Base-by-base conservation (phyloP, 2,888 invertebrate species). In the Tachina lurida region DNA sequence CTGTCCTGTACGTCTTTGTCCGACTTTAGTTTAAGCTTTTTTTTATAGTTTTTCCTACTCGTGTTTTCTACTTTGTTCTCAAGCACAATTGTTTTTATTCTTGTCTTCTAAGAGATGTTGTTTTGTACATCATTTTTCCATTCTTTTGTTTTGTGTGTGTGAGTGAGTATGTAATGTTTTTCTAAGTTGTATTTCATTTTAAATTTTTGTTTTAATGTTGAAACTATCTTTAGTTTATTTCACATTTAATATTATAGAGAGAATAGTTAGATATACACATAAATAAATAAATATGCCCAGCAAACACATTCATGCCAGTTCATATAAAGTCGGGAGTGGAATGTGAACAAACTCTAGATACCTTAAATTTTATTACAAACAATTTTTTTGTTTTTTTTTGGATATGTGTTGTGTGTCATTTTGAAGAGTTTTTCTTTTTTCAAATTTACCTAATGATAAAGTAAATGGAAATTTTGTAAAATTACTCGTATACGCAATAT, bases 221-320 rank as follows among this genome's bases (percentile, higher is more conserved):
- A 47, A 87, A 87, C 56, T 71, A 87, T 83, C 86, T 88, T 88
- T 88, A 84, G 77, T 87, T 83, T 86, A 77, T 87, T 87, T 88
- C 88, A 85, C 78, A 84, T 71, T 75, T 76, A 74, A 84, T 67
- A 54, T 19, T n/a, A 31, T 31, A 31, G 0, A 62, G 47, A 62
- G 52, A 67, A n/a, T 45, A 62, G 60, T 58, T 10, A 58, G 5
- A 49, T n/a, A 63, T 15, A 45, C 62, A 81, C 22, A 63, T 49
- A 56, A 65, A 73, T 52, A 68, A 10, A 43, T 60, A 77, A 15
- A 76, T 60, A 75, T 58, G 71, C 39, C 31, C 31, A 31, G 31
- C 31, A 31, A 31, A 31, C 31, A 31, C 31, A 31, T 1, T 7
- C 31, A 7, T 7, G 0, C 31, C 31, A 31, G 5, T 31, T 31